Evolutionary conservation across 2,888 invertebrate species (phyloP).

Genomic region (Barypeithes pellucidus): DNA sequence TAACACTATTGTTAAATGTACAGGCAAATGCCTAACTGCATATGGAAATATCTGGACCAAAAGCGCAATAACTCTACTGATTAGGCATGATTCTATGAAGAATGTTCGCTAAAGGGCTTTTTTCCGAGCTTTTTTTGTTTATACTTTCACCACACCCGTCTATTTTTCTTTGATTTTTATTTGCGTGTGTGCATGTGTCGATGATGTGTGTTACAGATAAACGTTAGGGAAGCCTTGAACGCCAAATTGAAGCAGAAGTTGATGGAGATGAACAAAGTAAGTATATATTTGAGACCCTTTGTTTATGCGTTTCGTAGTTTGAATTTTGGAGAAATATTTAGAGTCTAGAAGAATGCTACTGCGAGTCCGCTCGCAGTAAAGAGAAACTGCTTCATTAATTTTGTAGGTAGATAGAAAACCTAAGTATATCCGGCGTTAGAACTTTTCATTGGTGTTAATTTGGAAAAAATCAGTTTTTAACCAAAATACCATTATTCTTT

Average conservation of each 20-base stretch:
- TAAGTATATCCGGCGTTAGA: no score
- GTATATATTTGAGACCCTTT: slow-evolving; percentile 27
- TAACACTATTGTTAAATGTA: no score
- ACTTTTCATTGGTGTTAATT: no score
- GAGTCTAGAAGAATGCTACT: background rate
- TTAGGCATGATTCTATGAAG: slow-evolving; percentile 13
- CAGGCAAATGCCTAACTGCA: no score
- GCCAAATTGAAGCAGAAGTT: slow-evolving; percentile 50
- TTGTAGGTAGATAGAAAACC: no score
- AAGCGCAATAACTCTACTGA: slow-evolving; percentile 4
- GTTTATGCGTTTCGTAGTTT: background rate
- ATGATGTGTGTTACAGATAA: slow-evolving; percentile 52
- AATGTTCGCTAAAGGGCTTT: slow-evolving; percentile 10
- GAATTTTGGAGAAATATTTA: background rate
- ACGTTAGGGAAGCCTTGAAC: slow-evolving; percentile 51
- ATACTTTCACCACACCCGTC: background rate
- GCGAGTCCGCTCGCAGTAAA: background rate
- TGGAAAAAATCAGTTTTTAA: no score
- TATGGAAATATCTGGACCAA: no score
- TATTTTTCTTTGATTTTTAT: slow-evolving; percentile 27
- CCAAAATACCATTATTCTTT: no score
- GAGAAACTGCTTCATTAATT: background rate
- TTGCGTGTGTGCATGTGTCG: slow-evolving; percentile 51
- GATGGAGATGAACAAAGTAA: slow-evolving; percentile 38
- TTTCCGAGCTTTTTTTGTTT: slow-evolving; percentile 32